A percentile compares a stretch with the other conserved stretches of the same genome.
phyloP scores from a whole-genome alignment of 2,797 vertebrate species.

The Dicrostonyx torquatus region DNA sequence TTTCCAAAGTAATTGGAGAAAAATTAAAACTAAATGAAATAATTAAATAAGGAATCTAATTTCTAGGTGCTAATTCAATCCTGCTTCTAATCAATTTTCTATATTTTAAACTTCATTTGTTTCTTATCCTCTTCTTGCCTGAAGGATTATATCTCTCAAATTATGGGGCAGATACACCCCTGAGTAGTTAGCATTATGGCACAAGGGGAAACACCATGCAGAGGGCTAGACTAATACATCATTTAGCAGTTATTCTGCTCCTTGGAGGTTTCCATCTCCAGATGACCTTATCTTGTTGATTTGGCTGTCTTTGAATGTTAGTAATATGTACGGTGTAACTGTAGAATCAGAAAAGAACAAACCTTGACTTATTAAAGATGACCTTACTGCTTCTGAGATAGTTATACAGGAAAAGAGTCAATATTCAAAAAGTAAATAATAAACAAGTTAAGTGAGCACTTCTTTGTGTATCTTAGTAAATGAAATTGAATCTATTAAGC shows the following conservation, averaged over 20 bases:
- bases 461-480: constrained; percentile 43
- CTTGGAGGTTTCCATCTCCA: constrained; percentile 60
- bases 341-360: constrained; percentile 37
- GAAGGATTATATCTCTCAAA: constrained; percentile 69
- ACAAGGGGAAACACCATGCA: constrained; percentile 59
- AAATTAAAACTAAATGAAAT: constrained; percentile 83
- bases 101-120: constrained; percentile 78
- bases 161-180: constrained; percentile 62
- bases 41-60: constrained; percentile 81
- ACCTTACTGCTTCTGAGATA: constrained; percentile 55
- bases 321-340: constrained; percentile 36
- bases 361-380: constrained; percentile 48
- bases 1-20: constrained; percentile 73
- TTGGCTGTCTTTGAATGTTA: constrained; percentile 61
- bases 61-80: constrained; percentile 80
- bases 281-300: constrained; percentile 67
- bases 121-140: constrained; percentile 75
- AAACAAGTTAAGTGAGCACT: constrained; percentile 38
- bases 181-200: constrained; percentile 63
- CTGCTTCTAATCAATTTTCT: constrained; percentile 80
- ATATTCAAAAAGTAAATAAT: constrained; percentile 2
- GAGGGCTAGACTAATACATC: constrained; percentile 56
- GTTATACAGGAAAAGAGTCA: constrained; percentile 49
- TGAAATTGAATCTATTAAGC: constrained; percentile 14
- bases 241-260: constrained; percentile 64